Base-by-base conservation (phyloP, 2,113 vertebrate genomes). In the Scomber colias region DNA sequence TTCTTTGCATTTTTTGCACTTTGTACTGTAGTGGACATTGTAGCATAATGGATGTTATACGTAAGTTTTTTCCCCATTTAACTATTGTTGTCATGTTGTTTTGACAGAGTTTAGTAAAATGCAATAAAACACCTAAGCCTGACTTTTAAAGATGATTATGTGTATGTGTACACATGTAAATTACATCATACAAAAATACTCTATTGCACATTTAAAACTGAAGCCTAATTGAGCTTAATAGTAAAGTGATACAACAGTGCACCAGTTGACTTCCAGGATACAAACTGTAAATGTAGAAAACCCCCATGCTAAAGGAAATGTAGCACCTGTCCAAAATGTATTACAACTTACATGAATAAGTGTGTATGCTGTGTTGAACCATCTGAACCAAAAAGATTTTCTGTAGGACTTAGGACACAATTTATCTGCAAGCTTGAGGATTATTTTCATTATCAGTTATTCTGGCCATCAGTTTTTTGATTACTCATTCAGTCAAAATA, bases 401-500 rank as follows among this genome's bases (percentile, higher is more conserved):
- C 24, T 60, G 44, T 53, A 24, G 13, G 17, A 62, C 55, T 63
- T 48, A 57, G 46, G 21, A 63, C 35, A 46, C 31, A 59, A 30
- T 71, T 56, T 61, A 69, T 68, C 17, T 54, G 9, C 17, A 44
- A 64, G 0, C n/a, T n/a, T 21, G 16, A 44, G 17, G 0, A 17
- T 60, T 40, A 55, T 21, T 57, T 16, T 56, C 16, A 31, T 44
- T 35, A 56, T 10, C 77, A 12, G 13, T 68, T 72, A 40, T 66
- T 71, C 10, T 49, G 11, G 24, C 24, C 5, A 24, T 16, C 57
- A 49, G 6, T 31, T 63, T 27, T 51, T 17, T 69, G 30, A 73
- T 50, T 70, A 30, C 17, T 16, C 2, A 50, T 57, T 73, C 9
- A 27, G 4, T 46, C 17, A 48, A 50, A 67, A 61, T 51, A 9